Percentiles rank a stretch among this genome's conserved stretches.
phyloP scores from a whole-genome alignment of 2,888 invertebrate species.

The Drosophila affinis region DNA sequence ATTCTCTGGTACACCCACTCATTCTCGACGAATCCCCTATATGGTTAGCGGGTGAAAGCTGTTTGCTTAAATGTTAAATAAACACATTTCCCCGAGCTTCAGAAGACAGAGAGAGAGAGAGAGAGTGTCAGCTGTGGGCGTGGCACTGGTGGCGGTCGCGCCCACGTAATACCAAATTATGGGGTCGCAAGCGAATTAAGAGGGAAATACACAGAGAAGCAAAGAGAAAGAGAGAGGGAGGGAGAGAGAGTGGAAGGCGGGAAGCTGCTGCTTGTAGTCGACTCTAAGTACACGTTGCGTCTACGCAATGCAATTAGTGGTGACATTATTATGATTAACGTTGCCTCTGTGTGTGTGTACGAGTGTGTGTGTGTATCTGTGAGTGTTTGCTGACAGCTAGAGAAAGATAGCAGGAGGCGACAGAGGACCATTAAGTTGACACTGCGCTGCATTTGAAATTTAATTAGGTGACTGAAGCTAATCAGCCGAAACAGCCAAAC shows the following conservation, averaged over 20 bases:
- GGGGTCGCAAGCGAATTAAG: conserved; percentile 45
- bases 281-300: conserved; percentile 68
- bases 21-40: conserved; percentile 12
- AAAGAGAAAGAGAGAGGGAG: neutral
- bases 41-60: conserved; percentile 36
- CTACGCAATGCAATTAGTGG: conserved; percentile 78
- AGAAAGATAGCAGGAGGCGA: conserved; percentile 19
- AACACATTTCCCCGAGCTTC: conserved; percentile 32
- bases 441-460: conserved; percentile 61
- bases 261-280: conserved; percentile 26
- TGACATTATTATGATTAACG: conserved; percentile 77
- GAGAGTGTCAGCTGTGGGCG: conserved; percentile 23
- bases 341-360: conserved; percentile 30
- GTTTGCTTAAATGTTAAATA: conserved; percentile 52
- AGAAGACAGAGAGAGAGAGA: neutral
- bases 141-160: conserved; percentile 14
- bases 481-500: conserved; percentile 37
- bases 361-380: conserved; percentile 18
- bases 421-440: conserved; percentile 50
- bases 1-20: conserved; percentile 6
- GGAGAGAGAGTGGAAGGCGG: conserved; percentile 3
- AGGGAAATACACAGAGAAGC: conserved; percentile 5
- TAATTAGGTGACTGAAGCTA: conserved; percentile 66
- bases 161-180: conserved; percentile 69
- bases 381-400: conserved; percentile 41